Percentiles rank a stretch among this genome's conserved stretches.
phyloP scores from a whole-genome alignment of 2,888 invertebrate genomes.

The Himalopsyche japonica region DNA sequence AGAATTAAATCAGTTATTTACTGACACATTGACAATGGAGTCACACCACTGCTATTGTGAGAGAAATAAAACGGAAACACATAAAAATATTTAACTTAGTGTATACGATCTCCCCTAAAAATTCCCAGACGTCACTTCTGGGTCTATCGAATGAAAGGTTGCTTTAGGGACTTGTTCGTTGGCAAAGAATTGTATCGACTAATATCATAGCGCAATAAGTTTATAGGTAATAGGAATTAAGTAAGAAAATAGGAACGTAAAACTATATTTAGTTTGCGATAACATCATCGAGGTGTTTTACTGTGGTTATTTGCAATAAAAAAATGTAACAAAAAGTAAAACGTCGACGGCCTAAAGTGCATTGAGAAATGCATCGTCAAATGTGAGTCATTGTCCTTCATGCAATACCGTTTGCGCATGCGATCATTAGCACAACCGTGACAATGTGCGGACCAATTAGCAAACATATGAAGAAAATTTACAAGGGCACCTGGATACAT shows the following conservation, averaged over 20 bases:
- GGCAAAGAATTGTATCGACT: background rate
- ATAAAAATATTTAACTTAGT: background rate
- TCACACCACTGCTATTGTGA: background rate
- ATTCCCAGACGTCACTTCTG: background rate
- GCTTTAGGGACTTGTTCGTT: background rate
- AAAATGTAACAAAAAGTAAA: background rate
- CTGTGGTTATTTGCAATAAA: background rate
- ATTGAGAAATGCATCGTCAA: background rate
- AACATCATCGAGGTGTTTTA: no score
- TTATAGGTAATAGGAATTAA: no score
- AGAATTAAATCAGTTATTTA: background rate
- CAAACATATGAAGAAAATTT: background rate
- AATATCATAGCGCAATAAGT: background rate
- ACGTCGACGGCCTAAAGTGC: background rate
- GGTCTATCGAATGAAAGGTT: background rate
- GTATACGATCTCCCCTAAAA: no score
- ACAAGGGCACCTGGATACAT: background rate
- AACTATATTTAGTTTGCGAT: no score
- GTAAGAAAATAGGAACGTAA: no score
- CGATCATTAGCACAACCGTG: background rate
- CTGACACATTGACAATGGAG: background rate
- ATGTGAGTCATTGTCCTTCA: background rate
- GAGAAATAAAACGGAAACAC: background rate
- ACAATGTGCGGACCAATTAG: background rate
- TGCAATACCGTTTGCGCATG: background rate